Conservation (phyloP, 2,113 vertebrate genomes). For the Setophaga coronata region DNA sequence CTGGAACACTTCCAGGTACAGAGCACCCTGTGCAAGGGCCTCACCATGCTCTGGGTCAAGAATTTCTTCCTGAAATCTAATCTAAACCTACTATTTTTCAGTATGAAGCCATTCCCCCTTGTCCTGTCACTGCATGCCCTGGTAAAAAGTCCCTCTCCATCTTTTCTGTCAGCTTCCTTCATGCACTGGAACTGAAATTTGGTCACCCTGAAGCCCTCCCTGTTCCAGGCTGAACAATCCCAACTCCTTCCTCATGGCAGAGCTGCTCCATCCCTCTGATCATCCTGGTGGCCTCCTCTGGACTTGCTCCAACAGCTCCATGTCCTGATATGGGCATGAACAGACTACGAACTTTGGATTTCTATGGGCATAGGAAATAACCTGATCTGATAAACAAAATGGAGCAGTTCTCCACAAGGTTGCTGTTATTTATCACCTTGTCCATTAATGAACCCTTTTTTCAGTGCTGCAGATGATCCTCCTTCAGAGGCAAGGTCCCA, state of each 20-base stretch:
- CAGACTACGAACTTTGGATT: background rate
- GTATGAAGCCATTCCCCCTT: background rate
- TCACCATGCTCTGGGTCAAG: background rate
- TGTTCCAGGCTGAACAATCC: background rate
- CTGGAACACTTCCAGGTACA: background rate
- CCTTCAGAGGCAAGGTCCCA: background rate
- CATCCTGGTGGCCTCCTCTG: background rate
- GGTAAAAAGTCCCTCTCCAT: background rate
- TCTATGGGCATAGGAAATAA: background rate
- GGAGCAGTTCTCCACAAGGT: background rate
- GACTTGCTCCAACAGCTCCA: background rate
- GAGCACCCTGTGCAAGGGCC: background rate
- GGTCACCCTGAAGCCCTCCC: background rate
- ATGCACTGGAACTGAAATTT: background rate
- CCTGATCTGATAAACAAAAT: background rate
- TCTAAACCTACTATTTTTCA: background rate
- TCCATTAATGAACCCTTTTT: background rate
- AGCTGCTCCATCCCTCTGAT: background rate
- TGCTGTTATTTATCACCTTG: background rate
- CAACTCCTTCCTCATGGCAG: background rate
- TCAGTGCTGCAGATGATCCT: background rate
- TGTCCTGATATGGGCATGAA: background rate
- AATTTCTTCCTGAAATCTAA: background rate
- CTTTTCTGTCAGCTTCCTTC: accelerated
- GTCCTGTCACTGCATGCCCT: background rate